Evolutionary conservation across 1,140 invertebrate species (phyloP).

Genomic region (Plutomurus gul): DNA sequence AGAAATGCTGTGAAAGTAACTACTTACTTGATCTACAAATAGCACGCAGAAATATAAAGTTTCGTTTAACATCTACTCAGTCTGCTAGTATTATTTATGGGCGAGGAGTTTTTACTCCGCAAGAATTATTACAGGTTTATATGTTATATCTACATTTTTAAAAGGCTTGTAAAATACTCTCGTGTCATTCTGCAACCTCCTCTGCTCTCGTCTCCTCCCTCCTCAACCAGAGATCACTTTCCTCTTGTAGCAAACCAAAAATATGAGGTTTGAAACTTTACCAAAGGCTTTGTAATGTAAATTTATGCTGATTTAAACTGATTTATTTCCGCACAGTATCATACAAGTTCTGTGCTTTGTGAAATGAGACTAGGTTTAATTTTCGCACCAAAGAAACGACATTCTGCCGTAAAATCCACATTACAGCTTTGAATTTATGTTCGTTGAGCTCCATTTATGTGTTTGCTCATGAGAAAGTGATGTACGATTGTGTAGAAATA

Average conservation of each 20-base stretch:
- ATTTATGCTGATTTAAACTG: constrained; percentile 30
- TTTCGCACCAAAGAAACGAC: background rate
- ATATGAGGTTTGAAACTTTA: too few relatives aligned
- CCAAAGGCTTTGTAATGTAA: constrained; percentile 10
- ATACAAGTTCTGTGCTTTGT: background rate
- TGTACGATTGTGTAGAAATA: too few relatives aligned
- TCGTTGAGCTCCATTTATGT: too few relatives aligned
- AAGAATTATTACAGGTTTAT: constrained; percentile 7
- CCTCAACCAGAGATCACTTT: background rate
- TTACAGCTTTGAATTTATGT: too few relatives aligned
- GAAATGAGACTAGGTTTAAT: background rate
- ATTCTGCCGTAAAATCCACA: background rate
- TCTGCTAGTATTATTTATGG: constrained; percentile 29
- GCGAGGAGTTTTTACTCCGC: background rate
- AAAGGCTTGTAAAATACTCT: constrained; percentile 2
- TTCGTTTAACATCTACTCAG: background rate
- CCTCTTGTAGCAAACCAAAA: too few relatives aligned
- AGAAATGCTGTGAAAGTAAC: background rate
- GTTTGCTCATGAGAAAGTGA: too few relatives aligned
- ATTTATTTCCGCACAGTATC: background rate
- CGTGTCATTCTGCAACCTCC: background rate
- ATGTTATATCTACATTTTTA: constrained; percentile 17
- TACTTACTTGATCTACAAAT: background rate
- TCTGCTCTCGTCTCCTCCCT: background rate
- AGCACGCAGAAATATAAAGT: background rate